A percentile compares a stretch with the other conserved stretches of the same genome.
These are phyloP conservation scores for Steinernema hermaphroditum DNA, from an alignment of 2,888 invertebrate genomes.

Conservation along the genomic window DNA sequence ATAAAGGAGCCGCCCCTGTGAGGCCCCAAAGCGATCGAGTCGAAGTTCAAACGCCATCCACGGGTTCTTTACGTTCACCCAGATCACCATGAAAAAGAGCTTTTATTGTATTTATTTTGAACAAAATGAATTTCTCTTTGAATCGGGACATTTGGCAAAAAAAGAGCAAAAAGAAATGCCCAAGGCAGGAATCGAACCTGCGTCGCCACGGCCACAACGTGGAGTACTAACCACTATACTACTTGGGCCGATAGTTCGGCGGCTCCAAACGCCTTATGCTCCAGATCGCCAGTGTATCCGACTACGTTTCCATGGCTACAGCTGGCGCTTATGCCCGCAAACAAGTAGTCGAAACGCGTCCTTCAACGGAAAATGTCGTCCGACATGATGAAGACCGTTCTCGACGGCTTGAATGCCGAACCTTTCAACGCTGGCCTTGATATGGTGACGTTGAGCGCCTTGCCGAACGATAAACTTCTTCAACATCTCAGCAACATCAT, in stretches of 20 bases:
- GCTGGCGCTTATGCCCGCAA: not conserved
- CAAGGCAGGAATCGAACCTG: constrained; percentile 63
- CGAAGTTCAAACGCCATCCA: not conserved
- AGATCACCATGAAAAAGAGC: not conserved
- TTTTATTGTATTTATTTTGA: constrained; percentile 19
- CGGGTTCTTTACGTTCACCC: constrained; percentile 8
- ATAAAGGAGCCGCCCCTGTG: not conserved
- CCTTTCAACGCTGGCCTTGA: constrained; percentile 78
- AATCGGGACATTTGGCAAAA: not conserved
- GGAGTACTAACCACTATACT: constrained; percentile 66
- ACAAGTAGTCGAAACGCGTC: no score
- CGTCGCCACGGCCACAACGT: constrained; percentile 66
- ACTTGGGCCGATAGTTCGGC: constrained; percentile 47
- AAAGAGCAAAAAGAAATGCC: constrained; percentile 50
- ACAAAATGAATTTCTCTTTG: not conserved
- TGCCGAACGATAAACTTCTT: constrained; percentile 77
- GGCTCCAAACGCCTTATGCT: not conserved
- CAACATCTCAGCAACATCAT: constrained; percentile 79
- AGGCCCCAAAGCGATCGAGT: not conserved
- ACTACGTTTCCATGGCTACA: not conserved
- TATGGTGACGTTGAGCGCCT: constrained; percentile 81
- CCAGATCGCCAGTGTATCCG: no score
- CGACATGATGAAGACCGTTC: constrained; percentile 69
- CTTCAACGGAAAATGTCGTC: constrained; percentile 40
- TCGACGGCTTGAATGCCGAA: constrained; percentile 77